Evolutionary conservation across 2,888 invertebrate species (phyloP), one percentile per base, ranked within the genome.

Genomic region (Emmelina monodactyla): DNA sequence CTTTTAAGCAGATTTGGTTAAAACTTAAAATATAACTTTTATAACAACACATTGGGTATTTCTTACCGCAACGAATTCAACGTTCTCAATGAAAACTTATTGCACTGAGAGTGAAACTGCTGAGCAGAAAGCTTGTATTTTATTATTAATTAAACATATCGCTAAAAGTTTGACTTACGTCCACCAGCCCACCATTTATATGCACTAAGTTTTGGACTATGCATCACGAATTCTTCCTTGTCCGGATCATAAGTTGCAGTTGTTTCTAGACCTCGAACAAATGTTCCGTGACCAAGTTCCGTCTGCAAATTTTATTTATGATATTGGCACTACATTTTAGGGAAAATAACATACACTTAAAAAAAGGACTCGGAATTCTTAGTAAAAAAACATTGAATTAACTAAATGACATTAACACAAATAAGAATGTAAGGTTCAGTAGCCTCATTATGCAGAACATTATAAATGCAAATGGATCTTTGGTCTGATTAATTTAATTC

Each of bases 131-230:
- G n/a, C n/a, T n/a, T n/a, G n/a, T n/a, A n/a, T n/a, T n/a, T n/a
- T n/a, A n/a, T n/a, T n/a, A n/a, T n/a, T n/a, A n/a, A n/a, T n/a
- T n/a, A n/a, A n/a, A n/a, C n/a, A n/a, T n/a, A n/a, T n/a, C n/a
- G n/a, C n/a, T n/a, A n/a, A n/a, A n/a, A n/a, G n/a, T n/a, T n/a
- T n/a, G 41, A 86, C 91, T 85, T 78, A 94, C 94, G 83, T 55
- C 93, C 92, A 28, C 96, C 96, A 15, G 95, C 95, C 97, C 96
- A 97, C 95, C 95, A 97, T 73, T 97, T 97, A 58, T 89, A 91
- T 0, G 97, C 87, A 0, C 93, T 90, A 16, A 94, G 62, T 0
- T 90, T 90, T 0, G 97, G 97, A 39, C 91, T 90, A 55, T 96
- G 86, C 13, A 97, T 62, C 11, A 96, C 73, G 65, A 97, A 97